Conservation (phyloP, 2,888 invertebrate genomes). For the Drepanosiphum platanoidis region DNA sequence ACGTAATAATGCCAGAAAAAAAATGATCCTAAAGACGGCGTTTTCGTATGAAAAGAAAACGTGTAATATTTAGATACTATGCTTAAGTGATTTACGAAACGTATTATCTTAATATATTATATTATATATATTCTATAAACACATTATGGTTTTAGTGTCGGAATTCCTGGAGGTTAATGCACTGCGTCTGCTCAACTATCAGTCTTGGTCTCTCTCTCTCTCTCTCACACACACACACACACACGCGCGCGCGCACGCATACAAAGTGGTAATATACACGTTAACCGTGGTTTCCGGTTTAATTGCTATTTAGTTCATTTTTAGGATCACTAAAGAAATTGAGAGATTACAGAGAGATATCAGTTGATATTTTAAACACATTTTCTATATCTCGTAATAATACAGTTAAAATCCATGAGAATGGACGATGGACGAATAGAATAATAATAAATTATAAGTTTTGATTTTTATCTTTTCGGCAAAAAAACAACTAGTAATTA, state of each 20-base stretch:
- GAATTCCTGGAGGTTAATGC: conserved; percentile 24
- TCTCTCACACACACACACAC: background rate
- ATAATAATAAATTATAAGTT: too few species aligned
- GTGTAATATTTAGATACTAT: background rate
- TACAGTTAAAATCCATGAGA: too few species aligned
- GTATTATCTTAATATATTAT: conserved; percentile 25
- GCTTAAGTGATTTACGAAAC: conserved; percentile 15
- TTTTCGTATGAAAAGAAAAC: background rate
- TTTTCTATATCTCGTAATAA: too few species aligned
- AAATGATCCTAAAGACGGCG: background rate
- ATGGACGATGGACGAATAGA: too few species aligned
- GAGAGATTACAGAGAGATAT: too few species aligned
- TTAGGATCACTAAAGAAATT: too few species aligned
- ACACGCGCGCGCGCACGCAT: background rate
- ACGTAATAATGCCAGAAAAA: background rate
- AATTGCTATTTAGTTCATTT: too few species aligned
- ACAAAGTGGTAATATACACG: too few species aligned
- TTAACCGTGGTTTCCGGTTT: too few species aligned
- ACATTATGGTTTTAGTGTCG: background rate
- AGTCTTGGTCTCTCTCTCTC: background rate
- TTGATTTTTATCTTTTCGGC: background rate
- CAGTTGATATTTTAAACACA: too few species aligned
- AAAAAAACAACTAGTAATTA: conserved; percentile 38
- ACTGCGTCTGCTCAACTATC: background rate
- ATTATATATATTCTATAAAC: conserved; percentile 1